Evolutionary conservation across 2,113 vertebrate species (phyloP).

Genomic region (Oreochromis tanganicae): DNA sequence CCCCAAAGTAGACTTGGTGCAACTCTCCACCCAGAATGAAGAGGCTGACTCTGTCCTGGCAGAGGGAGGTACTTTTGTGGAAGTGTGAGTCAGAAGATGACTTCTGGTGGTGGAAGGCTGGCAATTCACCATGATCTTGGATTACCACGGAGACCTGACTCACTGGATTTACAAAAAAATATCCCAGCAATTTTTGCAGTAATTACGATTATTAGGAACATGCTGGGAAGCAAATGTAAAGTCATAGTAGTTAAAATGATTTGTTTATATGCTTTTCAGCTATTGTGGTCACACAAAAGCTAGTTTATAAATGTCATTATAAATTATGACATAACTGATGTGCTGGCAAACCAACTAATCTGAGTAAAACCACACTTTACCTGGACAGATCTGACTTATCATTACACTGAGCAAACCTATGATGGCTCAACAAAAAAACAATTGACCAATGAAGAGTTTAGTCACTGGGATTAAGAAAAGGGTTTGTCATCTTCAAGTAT

Average conservation of each 20-base stretch:
- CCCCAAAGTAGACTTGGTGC: neutral
- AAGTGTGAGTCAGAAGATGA: neutral
- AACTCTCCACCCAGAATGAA: neutral
- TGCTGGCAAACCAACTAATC: neutral
- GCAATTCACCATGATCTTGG: neutral
- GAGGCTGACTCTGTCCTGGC: neutral
- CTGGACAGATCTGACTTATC: neutral
- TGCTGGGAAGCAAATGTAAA: neutral
- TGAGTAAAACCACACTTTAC: neutral
- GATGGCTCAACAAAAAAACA: neutral
- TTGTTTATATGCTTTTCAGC: neutral
- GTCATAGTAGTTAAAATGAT: neutral
- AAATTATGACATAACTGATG: neutral
- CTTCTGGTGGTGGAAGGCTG: neutral
- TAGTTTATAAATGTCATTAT: neutral
- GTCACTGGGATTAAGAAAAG: neutral
- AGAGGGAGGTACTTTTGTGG: neutral
- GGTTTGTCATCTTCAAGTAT: neutral
- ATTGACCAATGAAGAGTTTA: neutral
- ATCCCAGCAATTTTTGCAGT: neutral
- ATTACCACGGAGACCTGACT: neutral
- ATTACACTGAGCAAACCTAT: neutral
- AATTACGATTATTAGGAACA: neutral
- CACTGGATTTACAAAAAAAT: neutral
- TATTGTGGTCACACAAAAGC: neutral